Base-by-base conservation (phyloP, 2,888 invertebrate species). In the Latrodectus elegans region DNA sequence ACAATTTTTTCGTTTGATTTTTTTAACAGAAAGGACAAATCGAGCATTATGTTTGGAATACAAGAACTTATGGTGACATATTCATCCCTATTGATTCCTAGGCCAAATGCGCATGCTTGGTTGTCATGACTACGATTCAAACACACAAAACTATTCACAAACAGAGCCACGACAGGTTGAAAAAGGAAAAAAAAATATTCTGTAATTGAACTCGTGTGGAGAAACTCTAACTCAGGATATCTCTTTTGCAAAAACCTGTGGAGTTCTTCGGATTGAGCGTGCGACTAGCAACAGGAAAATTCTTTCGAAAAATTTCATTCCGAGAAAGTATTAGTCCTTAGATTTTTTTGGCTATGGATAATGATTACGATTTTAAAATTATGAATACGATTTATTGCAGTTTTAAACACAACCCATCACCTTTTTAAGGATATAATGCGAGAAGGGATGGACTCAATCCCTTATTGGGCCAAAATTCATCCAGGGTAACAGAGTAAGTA, bases 401-500 rank as follows among this genome's bases (percentile, higher is more conserved):
- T 52, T 52, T n/a, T n/a, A 12, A 49, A 22, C 3, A 53, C n/a
- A 26, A 52, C 52, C 67, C 38, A 22, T 15, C 3, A 65, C 15
- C 55, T 52, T 49, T 38, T 70, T 79, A 52, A 75, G 65, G 51
- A 60, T n/a, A 75, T 79, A 53, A 72, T 72, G 55, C 52, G 49
- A 51, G 52, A 49, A 76, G 64, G 22, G 11, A 86, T 86, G 86
- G 86, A 77, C 71, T 65, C 70, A 49, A 53, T 74, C 70, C 77
- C 87, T n/a, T 70, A 71, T 70, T 74, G 82, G 87, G 87, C 78
- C 11, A 83, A 82, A 73, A 26, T 83, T 64, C 73, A 88, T 52
- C 87, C 87, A 68, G 87, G 87, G 78, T 82, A 88, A 86, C 14
- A 60, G 76, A 68, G 87, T 88, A 78, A 78, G 87, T 78, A 22